Evolutionary conservation across 2,113 vertebrate species (phyloP).

Genomic region (Gnathonemus echidnorhynchus): DNA sequence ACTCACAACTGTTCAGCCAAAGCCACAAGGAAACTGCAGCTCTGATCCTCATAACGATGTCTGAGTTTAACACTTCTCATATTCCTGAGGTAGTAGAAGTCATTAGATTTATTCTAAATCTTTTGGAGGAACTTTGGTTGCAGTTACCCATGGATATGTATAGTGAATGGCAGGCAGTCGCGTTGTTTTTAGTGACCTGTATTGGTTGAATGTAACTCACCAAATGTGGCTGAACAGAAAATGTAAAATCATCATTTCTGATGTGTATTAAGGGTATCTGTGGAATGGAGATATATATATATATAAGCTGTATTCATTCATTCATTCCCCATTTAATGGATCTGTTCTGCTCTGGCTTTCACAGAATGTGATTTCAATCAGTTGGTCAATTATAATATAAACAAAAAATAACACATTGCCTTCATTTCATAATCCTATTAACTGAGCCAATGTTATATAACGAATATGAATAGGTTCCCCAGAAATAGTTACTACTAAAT

Average conservation of each 20-base stretch:
- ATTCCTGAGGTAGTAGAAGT: not conserved
- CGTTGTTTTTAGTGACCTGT: not conserved
- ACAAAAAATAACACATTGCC: not conserved
- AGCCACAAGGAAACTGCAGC: not conserved
- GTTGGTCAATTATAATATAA: not conserved
- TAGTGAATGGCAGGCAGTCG: not conserved
- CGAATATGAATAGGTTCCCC: not conserved
- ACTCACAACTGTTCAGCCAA: not conserved
- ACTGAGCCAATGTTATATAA: not conserved
- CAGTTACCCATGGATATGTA: not conserved
- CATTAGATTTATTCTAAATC: not conserved
- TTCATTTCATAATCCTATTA: not conserved
- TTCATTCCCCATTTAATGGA: not conserved
- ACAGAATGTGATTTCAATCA: conserved; percentile 11
- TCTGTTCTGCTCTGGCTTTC: not conserved
- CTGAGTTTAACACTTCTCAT: not conserved
- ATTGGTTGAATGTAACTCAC: not conserved
- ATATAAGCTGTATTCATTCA: not conserved
- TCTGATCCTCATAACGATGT: not conserved
- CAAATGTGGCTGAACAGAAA: not conserved
- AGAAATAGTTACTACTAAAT: not conserved
- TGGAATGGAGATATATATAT: conserved; percentile 28
- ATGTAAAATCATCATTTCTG: conserved; percentile 60
- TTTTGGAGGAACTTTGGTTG: not conserved
- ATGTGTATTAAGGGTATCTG: conserved; percentile 44